Evolutionary conservation across 2,888 invertebrate genomes (phyloP), one percentile per base, ranked within the genome.

Genomic region (Ischnus inquisitorius): DNA sequence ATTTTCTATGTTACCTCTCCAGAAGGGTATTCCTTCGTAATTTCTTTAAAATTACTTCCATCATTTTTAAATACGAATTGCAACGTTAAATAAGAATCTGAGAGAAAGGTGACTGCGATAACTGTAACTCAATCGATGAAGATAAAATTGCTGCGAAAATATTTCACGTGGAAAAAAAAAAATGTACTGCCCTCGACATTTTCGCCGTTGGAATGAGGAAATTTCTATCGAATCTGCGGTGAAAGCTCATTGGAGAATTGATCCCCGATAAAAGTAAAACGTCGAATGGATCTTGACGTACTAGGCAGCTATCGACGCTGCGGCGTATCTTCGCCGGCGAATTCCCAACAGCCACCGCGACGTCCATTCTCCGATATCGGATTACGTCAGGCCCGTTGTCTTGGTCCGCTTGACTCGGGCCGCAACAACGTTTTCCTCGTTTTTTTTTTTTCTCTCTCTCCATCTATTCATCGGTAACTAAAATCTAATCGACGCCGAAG

Each of bases 361-460:
- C 77, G 80, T 80, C 80, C 75, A 80, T 82, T 82, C 60, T 82
- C 82, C 77, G 77, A 82, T 77, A 82, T 77, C 77, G 72, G 72
- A 82, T 82, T 82, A 77, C 41, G 39, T 34, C 69, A 57, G 65
- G 65, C 71, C 77, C 57, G 71, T 82, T 82, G 57, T 77, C 79
- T 72, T 72, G 64, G 28, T 48, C 48, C 43, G 65, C 72, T 65
- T 65, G 71, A 72, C 72, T 79, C 54, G n/a, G 43, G 57, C 54
- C 71, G 57, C 43, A 54, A 77, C 62, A 72, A 67, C 69, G 22
- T 67, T 82, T 60, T 72, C 34, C 62, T 71, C 65, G 54, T 71
- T 81, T 81, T 71, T 57, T 34, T 43, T 68, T 54, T 54, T 5
- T 62, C 25, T 25, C 10, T 69, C 34, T 69, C 51, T 48, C 57